A percentile compares a stretch with the other conserved stretches of the same genome.
These are phyloP conservation scores for Parotocinclus haroldoi DNA, from an alignment of 2,797 vertebrate genomes.

Conservation along the genomic window DNA sequence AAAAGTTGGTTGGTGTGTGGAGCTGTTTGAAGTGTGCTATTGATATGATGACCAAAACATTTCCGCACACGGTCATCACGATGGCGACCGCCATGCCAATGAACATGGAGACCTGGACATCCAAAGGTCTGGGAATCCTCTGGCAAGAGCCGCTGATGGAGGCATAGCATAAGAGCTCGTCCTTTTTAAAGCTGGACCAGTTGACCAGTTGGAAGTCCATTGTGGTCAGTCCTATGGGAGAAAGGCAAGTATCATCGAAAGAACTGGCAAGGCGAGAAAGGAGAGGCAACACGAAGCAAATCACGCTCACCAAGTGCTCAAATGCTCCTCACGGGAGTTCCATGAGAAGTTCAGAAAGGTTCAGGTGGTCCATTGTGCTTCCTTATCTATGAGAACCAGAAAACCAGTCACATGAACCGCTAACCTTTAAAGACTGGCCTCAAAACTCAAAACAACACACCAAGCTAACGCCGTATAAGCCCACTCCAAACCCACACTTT, in stretches of 20 bases:
- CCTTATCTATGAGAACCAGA: no score
- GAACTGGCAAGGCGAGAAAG: no score
- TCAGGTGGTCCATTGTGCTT: no score
- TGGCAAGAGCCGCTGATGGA: slow-evolving; percentile 42
- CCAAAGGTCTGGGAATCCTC: slow-evolving; percentile 5
- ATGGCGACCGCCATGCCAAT: slow-evolving; percentile 21
- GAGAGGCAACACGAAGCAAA: no score
- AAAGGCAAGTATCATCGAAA: neutral
- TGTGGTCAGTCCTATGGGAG: slow-evolving; percentile 1
- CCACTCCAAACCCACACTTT: no score
- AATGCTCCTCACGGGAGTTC: no score
- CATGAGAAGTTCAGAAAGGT: no score
- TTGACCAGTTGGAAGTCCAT: slow-evolving; percentile 17
- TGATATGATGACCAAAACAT: slow-evolving; percentile 64
- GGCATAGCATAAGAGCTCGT: slow-evolving; percentile 34
- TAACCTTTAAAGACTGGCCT: no score
- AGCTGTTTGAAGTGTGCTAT: slow-evolving; percentile 64
- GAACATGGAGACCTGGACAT: slow-evolving; percentile 32
- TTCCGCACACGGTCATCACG: slow-evolving; percentile 54
- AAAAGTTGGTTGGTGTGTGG: slow-evolving; percentile 64
- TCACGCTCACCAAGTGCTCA: no score
- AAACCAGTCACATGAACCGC: no score
- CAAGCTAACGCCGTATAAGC: no score
- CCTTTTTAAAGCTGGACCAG: neutral
- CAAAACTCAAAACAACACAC: no score